phyloP scores from a whole-genome alignment of 2,888 invertebrate genomes.

The Geophilus truncorum region DNA sequence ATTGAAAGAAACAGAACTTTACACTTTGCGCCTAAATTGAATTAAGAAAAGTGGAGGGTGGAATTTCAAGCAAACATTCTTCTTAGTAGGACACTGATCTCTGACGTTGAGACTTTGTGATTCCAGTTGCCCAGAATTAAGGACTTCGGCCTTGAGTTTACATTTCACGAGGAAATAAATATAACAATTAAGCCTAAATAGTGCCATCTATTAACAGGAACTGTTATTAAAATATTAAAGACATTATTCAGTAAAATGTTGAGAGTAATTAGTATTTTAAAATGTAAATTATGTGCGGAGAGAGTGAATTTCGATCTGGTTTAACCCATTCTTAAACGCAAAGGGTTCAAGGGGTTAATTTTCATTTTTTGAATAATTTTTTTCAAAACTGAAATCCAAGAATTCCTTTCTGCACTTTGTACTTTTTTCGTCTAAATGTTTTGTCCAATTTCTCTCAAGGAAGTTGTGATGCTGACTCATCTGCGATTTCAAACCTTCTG shows the following conservation, averaged over 20 bases:
- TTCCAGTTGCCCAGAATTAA: no score
- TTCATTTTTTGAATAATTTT: no score
- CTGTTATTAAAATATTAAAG: no score
- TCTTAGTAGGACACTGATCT: not conserved
- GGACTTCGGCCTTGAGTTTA: no score
- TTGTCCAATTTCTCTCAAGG: not conserved
- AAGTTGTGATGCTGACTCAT: not conserved
- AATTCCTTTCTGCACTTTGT: no score
- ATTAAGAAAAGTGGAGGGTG: not conserved
- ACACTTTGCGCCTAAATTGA: not conserved
- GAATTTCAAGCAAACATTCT: constrained; percentile 17
- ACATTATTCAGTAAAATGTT: not conserved
- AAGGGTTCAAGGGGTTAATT: not conserved
- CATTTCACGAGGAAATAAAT: no score
- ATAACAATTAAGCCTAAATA: no score
- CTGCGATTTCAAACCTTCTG: not conserved
- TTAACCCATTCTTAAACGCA: not conserved
- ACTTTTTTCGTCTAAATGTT: not conserved
- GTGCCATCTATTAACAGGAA: no score
- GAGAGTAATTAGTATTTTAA: no score
- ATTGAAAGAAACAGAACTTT: not conserved
- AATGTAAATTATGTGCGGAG: not conserved
- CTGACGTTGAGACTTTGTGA: no score
- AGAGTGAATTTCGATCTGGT: not conserved
- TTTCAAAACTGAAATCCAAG: no score